Conservation (phyloP, 2,888 invertebrate species). For the Vesta saturnalis region DNA sequence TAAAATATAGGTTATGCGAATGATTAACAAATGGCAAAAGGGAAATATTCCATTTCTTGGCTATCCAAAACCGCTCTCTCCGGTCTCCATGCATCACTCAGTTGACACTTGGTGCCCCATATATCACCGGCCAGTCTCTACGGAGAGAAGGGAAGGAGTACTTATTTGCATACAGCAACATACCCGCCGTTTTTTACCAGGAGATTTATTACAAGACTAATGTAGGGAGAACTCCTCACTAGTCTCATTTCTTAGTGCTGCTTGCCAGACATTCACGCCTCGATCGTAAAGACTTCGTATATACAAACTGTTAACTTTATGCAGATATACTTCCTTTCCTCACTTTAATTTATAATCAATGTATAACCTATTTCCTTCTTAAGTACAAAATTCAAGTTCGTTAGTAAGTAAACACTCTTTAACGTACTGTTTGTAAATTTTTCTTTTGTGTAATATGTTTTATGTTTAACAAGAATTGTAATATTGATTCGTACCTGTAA, state of each 20-base stretch:
- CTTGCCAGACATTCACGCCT: constrained; percentile 35
- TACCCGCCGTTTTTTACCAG: constrained; percentile 57
- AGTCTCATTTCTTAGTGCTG: constrained; percentile 36
- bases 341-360: neutral
- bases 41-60: constrained; percentile 45
- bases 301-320: constrained; percentile 10
- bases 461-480: no score
- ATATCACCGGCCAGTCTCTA: constrained; percentile 60
- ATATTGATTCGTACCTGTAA: no score
- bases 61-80: constrained; percentile 44
- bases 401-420: no score
- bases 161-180: constrained; percentile 64
- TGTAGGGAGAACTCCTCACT: constrained; percentile 52
- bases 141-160: constrained; percentile 49
- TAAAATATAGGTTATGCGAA: constrained; percentile 27
- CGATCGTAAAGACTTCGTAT: constrained; percentile 17
- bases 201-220: constrained; percentile 64
- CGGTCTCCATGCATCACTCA: constrained; percentile 63
- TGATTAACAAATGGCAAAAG: constrained; percentile 39
- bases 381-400: no score
- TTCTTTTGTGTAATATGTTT: no score
- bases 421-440: no score
- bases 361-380: neutral
- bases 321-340: neutral
- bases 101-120: constrained; percentile 65